Evolutionary conservation across 1,140 invertebrate species (phyloP), one percentile per base, ranked within the genome.

Genomic region (Coelopa frigida): DNA sequence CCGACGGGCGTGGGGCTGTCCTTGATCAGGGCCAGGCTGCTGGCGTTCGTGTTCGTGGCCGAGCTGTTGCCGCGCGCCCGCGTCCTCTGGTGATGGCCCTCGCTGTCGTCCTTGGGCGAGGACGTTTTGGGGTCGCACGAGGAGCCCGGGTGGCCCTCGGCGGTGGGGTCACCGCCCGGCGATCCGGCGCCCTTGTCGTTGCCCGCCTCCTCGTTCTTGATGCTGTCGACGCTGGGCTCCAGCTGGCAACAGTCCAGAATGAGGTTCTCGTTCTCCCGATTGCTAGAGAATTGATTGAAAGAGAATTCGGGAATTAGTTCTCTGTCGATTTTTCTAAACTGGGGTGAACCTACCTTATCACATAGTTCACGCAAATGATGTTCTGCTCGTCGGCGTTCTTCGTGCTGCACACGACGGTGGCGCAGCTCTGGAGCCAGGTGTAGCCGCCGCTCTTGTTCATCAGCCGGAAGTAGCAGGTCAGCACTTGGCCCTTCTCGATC

Each of bases 371-470:
- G 63, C 89, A 94, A 50, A 95, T 94, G 49, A 96, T 92, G 69
- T 91, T 94, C 70, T 95, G 90, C 65, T 96, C 92, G 49, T 98
- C 90, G 4, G 88, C 84, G 58, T 93, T 96, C 73, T 95, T 96
- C 7, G 86, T 85, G 64, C 86, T 95, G 72, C 89, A 95, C 32
- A 98, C 90, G 7, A 97, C 89, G 1, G 93, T 97, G 21, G 92
- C 93, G 70, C 94, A 98, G 1, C 89, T 94, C 72, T 97, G 94
- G 40, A 96, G 74, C 93, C 93, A 97, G 22, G 89, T 92, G 72
- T 88, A 96, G 3, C 94, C 94, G 5, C 93, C 94, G 52, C 81
- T 85, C 71, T 94, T 94, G 72, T 95, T 96, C 83, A 97, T 93
- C 52, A 97, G 59, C 59, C 93, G 80, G 71, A 93, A 96, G 72